A percentile compares a stretch with the other conserved stretches of the same genome.
phyloP scores from a whole-genome alignment of 2,888 invertebrate species.

The Fissipunctia ypsillon region DNA sequence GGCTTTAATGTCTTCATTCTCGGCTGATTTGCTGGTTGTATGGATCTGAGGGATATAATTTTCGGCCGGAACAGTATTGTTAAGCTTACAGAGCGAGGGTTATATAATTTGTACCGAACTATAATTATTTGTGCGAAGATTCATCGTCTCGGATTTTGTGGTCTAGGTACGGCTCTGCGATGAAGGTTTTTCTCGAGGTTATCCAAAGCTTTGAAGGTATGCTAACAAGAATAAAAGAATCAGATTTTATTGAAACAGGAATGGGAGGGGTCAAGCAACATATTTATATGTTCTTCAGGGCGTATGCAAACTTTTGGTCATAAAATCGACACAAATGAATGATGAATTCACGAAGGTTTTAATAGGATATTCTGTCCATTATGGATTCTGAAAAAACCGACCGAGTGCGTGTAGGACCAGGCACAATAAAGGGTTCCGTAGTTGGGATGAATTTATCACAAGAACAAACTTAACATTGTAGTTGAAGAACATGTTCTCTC shows the following conservation, averaged over 20 bases:
- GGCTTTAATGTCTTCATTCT: constrained; percentile 46
- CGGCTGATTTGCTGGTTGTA: constrained; percentile 24
- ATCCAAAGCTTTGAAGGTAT: background rate
- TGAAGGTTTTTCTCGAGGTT: constrained; percentile 6
- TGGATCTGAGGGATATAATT: constrained; percentile 37
- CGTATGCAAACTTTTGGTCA: background rate
- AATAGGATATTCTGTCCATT: background rate
- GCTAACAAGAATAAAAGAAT: background rate
- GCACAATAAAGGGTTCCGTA: too few relatives aligned
- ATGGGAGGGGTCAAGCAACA: background rate
- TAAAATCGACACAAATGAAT: too few relatives aligned
- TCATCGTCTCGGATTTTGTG: constrained; percentile 3
- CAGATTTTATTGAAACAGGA: background rate
- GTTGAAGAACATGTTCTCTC: too few relatives aligned
- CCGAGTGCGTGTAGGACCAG: too few relatives aligned
- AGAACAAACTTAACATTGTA: too few relatives aligned
- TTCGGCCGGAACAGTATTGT: constrained; percentile 28
- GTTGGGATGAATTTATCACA: too few relatives aligned
- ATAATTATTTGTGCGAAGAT: constrained; percentile 25
- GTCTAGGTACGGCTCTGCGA: background rate
- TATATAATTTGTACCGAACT: constrained; percentile 33
- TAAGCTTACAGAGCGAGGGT: background rate
- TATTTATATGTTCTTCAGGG: background rate
- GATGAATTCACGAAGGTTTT: too few relatives aligned
- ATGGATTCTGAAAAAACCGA: background rate